Evolutionary conservation across 2,797 vertebrate genomes (phyloP).

Genomic region (Tokudaia muenninki): DNA sequence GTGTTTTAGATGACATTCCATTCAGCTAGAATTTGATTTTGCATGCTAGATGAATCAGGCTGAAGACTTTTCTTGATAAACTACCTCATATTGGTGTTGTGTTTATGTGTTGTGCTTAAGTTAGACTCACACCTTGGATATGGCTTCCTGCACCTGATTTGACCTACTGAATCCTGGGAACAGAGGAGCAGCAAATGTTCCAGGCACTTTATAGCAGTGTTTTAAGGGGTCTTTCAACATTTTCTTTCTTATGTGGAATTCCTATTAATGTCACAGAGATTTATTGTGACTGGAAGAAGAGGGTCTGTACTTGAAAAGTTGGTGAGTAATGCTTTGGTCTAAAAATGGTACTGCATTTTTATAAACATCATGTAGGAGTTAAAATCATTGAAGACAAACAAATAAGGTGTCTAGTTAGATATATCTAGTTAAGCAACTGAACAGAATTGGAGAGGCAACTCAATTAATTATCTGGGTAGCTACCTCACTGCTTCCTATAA

Average conservation of each 20-base stretch:
- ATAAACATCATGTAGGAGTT: slow-evolving; percentile 67
- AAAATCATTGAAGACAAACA: slow-evolving; percentile 56
- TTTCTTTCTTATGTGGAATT: slow-evolving; percentile 63
- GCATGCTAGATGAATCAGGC: background rate
- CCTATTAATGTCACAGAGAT: slow-evolving; percentile 71
- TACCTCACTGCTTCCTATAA: background rate
- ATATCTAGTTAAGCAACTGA: slow-evolving; percentile 42
- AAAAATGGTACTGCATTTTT: slow-evolving; percentile 57
- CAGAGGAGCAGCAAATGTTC: slow-evolving; percentile 34
- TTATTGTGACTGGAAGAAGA: slow-evolving; percentile 74
- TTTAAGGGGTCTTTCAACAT: slow-evolving; percentile 59
- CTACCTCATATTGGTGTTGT: background rate
- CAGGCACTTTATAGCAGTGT: slow-evolving; percentile 50
- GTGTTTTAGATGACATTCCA: slow-evolving; percentile 30
- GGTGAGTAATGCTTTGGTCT: slow-evolving; percentile 37
- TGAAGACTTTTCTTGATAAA: slow-evolving; percentile 51
- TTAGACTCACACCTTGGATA: slow-evolving; percentile 52
- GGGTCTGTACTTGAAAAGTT: slow-evolving; percentile 60
- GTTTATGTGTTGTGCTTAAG: slow-evolving; percentile 58
- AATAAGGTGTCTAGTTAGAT: slow-evolving; percentile 50
- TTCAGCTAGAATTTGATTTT: slow-evolving; percentile 45
- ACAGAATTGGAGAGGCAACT: slow-evolving; percentile 34
- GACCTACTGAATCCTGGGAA: slow-evolving; percentile 44
- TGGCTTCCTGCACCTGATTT: slow-evolving; percentile 51
- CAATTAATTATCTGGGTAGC: slow-evolving; percentile 28